phyloP scores from a whole-genome alignment of 2,113 vertebrate species.

The Siniperca knerii region DNA sequence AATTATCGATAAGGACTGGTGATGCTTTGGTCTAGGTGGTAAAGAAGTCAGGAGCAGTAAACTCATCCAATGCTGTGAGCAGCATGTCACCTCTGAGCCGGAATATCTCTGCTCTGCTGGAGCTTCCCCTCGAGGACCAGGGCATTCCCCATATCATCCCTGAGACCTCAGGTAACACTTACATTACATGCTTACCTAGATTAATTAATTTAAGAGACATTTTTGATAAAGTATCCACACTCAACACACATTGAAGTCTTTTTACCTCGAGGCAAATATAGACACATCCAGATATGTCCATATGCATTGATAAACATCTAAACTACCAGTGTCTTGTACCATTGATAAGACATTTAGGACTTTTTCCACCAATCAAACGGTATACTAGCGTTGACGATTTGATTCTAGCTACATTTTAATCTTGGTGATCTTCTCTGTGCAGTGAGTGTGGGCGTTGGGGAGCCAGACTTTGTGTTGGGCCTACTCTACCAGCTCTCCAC shows the following conservation, averaged over 20 bases:
- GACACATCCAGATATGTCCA: background rate
- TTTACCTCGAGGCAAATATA: too few species aligned
- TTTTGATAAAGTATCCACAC: background rate
- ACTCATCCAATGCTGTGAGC: conserved; percentile 45
- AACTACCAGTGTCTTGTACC: background rate
- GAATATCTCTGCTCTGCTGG: conserved; percentile 91
- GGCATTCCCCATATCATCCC: conserved; percentile 90
- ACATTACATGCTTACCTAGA: background rate
- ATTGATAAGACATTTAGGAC: background rate
- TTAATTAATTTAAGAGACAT: background rate
- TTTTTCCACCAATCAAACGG: background rate
- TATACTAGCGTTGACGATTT: background rate
- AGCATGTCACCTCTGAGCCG: conserved; percentile 88
- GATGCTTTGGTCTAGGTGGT: conserved; percentile 77
- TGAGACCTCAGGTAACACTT: conserved; percentile 92
- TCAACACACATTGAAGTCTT: background rate
- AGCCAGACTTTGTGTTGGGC: conserved; percentile 95
- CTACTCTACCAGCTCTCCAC: conserved; percentile 97
- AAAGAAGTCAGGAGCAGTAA: conserved; percentile 71
- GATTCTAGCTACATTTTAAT: background rate
- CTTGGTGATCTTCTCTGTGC: background rate
- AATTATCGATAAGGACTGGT: background rate
- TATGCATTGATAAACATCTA: background rate
- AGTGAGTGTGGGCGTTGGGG: conserved; percentile 98
- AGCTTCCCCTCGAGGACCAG: conserved; percentile 88